phyloP scores from a whole-genome alignment of 2,888 invertebrate genomes.

The Hyposoter didymator region DNA sequence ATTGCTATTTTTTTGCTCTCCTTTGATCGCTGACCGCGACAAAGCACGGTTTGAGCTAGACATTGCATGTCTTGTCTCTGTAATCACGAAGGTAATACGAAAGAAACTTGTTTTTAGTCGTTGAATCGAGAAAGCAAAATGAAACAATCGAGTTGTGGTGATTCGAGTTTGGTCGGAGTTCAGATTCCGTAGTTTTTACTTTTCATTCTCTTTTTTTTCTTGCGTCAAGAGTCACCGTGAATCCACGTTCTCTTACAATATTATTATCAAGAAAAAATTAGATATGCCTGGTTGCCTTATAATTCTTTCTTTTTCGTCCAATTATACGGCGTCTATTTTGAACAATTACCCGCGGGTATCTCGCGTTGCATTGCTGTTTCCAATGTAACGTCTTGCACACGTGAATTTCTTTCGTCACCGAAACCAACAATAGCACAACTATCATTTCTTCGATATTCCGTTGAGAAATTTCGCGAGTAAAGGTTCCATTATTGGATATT shows the following conservation, averaged over 20 bases:
- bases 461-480: slow-evolving; percentile 20
- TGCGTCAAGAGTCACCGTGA: slow-evolving; percentile 11
- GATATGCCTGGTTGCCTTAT: slow-evolving; percentile 36
- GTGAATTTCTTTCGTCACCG: slow-evolving; percentile 71
- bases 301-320: slow-evolving; percentile 43
- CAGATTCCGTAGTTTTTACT: slow-evolving; percentile 37
- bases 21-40: slow-evolving; percentile 29
- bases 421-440: slow-evolving; percentile 66
- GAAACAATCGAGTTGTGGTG: slow-evolving; percentile 28
- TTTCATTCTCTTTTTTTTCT: slow-evolving; percentile 4
- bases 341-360: slow-evolving; percentile 66
- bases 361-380: slow-evolving; percentile 50
- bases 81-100: slow-evolving; percentile 20
- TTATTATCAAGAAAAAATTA: slow-evolving; percentile 49
- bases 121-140: slow-evolving; percentile 42
- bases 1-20: slow-evolving; percentile 26
- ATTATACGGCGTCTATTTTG: slow-evolving; percentile 59
- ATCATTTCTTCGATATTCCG: slow-evolving; percentile 44
- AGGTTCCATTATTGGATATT: slow-evolving; percentile 4
- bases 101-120: slow-evolving; percentile 28
- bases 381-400: slow-evolving; percentile 50
- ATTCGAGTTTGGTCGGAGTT: slow-evolving; percentile 52
- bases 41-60: slow-evolving; percentile 14
- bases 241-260: slow-evolving; percentile 4
- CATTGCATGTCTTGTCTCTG: slow-evolving; percentile 40